Base-by-base conservation (phyloP, 2,888 invertebrate genomes). In the Drosophila pegasa region DNA sequence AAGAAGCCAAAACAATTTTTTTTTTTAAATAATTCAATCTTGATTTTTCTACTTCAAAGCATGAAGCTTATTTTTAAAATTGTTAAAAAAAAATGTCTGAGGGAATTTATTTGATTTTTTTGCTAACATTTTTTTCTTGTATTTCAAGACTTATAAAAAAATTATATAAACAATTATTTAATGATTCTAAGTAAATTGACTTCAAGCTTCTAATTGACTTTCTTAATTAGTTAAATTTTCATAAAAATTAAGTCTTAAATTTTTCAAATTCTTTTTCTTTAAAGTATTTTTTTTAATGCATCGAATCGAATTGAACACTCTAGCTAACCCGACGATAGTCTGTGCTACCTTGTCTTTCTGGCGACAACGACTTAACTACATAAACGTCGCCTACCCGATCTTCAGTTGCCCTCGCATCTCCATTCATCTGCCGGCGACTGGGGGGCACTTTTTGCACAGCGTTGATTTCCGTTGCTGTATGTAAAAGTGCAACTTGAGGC, bases 401-500 rank as follows among this genome's bases (percentile, higher is more conserved):
- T 45, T 18, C 55, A 41, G 38, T 41, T 29, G 20, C n/a, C 48
- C 48, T 31, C 51, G 33, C 43, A 33, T 61, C 74, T 61, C 64
- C 62, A 88, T 88, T 83, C 83, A 88, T 88, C 88, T 86, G 77
- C 70, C 80, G 88, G 76, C 86, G 83, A 82, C 83, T 76, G 80
- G 74, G 82, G 82, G 71, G 74, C 81, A 80, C 81, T 79, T 79
- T 75, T 78, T 81, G 80, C 80, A 63, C 88, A 77, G 80, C 74
- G 80, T 82, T 83, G 83, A 83, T 83, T 83, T 88, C 83, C 83
- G 88, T 83, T 83, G 86, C 83, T 69, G 86, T 76, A 82, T 85
- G 88, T 85, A 85, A 88, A 86, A 83, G 88, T 88, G 88, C 82
- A 83, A 83, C 88, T 82, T 82, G 88, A 82, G 86, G 82, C 79